Base-by-base conservation (phyloP, 2,888 invertebrate species). In the Gymnocheta viridis region DNA sequence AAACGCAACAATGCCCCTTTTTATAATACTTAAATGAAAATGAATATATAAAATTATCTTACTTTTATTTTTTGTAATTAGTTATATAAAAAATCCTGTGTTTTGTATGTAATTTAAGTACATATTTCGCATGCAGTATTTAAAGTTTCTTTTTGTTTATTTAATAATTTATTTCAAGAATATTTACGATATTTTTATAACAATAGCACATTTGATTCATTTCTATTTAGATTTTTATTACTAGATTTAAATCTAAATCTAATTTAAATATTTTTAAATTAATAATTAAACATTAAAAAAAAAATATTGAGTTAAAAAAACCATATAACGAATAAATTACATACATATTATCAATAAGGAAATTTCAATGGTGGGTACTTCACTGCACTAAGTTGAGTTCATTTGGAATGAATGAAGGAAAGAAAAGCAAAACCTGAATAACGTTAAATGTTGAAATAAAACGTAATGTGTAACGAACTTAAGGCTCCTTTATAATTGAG, bases 171-270 rank as follows among this genome's bases (percentile, higher is more conserved):
- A 47, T 19, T 78, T 77, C 51, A 56, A 78, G 78, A 76, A 29
- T 70, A 74, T 74, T 58, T 82, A 79, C 51, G 66, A 73, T 74
- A 78, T 62, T 54, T 82, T 60, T 60, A 70, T 82, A 82, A 85
- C 83, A 85, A 85, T 87, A 86, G 86, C 86, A 85, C 87, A 86
- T 87, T 86, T 81, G 86, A 86, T 86, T 86, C 85, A 86, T 87
- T 84, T 82, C 19, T 73, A 73, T 84, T 82, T 82, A 82, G 85
- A 82, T 79, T 76, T 60, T 62, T 77, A 70, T 67, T 77, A 54
- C 72, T 84, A 72, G 47, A 67, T 24, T 62, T 76, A 73, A 77
- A 67, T 81, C 80, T 84, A 84, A 81, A 73, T 77, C 70, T 84
- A 80, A 77, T 72, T 62, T 41, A 44, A 67, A 64, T 62, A 22